A percentile compares a stretch with the other conserved stretches of the same genome.
phyloP scores from a whole-genome alignment of 1,140 invertebrate species.

The Archivesica marissinica region DNA sequence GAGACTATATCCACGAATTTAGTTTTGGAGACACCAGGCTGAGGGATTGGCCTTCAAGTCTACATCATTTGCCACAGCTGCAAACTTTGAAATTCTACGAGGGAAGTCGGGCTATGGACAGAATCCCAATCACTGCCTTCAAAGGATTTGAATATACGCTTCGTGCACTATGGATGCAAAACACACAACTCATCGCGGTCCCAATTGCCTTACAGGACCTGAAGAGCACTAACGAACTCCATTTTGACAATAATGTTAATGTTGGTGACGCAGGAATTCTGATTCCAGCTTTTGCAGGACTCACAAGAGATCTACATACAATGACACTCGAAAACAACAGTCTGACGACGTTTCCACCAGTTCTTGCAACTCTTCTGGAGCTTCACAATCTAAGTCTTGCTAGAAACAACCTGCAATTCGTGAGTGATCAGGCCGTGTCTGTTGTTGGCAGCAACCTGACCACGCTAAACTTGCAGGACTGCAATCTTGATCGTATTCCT shows the following conservation, averaged over 20 bases:
- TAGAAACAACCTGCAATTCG: constrained; percentile 42
- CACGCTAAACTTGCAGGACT: constrained; percentile 33
- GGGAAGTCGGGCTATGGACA: constrained; percentile 23
- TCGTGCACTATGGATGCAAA: constrained; percentile 24
- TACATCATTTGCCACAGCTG: constrained; percentile 39
- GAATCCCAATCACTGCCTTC: constrained; percentile 43
- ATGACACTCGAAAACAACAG: constrained; percentile 52
- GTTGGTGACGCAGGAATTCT: constrained; percentile 52
- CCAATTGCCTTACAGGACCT: constrained; percentile 50
- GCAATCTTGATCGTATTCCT: constrained; percentile 46
- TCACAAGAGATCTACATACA: neutral
- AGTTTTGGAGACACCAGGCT: constrained; percentile 31
- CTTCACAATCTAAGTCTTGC: constrained; percentile 53
- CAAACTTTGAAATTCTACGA: constrained; percentile 36
- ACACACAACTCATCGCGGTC: constrained; percentile 42
- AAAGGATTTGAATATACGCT: constrained; percentile 46
- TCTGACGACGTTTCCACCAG: constrained; percentile 39
- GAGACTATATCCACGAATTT: constrained; percentile 43
- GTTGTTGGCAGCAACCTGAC: constrained; percentile 46
- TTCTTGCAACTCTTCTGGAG: constrained; percentile 17
- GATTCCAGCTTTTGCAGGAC: constrained; percentile 51
- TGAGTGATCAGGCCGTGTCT: constrained; percentile 31
- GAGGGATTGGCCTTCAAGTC: neutral
- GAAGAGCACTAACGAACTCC: constrained; percentile 19
- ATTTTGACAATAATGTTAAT: constrained; percentile 51